A percentile compares a stretch with the other conserved stretches of the same genome.
phyloP scores from a whole-genome alignment of 2,888 invertebrate genomes.

The Charanyca ferruginea region DNA sequence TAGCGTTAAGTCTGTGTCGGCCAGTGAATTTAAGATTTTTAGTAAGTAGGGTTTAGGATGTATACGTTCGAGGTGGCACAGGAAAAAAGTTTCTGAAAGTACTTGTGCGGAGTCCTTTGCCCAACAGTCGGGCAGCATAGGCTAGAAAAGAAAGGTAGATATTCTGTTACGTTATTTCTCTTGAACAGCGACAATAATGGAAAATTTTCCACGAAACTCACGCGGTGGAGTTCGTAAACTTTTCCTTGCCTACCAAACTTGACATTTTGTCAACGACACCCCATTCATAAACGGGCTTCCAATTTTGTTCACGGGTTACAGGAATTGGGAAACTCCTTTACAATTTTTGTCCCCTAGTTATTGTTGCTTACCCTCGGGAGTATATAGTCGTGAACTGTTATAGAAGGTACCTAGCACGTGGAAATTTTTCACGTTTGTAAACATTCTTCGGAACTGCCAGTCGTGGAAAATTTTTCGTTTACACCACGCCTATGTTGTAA shows the following conservation, averaged over 20 bases:
- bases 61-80: too few relatives aligned
- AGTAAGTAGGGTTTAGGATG: too few relatives aligned
- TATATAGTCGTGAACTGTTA: too few relatives aligned
- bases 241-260: conserved; percentile 13
- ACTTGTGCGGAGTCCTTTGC: too few relatives aligned
- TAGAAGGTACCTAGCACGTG: too few relatives aligned
- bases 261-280: conserved; percentile 8
- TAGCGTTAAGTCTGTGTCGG: too few relatives aligned
- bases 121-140: too few relatives aligned
- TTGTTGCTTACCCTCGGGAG: neutral
- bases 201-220: conserved; percentile 14
- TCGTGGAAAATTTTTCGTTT: neutral
- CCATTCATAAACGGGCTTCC: conserved; percentile 24
- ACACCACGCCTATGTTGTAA: too few relatives aligned
- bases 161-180: neutral
- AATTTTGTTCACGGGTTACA: neutral
- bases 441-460: neutral
- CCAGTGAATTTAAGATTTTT: too few relatives aligned
- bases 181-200: neutral
- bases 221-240: conserved; percentile 19
- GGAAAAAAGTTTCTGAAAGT: too few relatives aligned
- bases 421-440: conserved; percentile 10
- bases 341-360: conserved; percentile 4
- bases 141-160: neutral
- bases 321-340: conserved; percentile 6